Evolutionary conservation across 2,113 vertebrate genomes (phyloP), one percentile per base, ranked within the genome.

Genomic region (Gyps fulvus): DNA sequence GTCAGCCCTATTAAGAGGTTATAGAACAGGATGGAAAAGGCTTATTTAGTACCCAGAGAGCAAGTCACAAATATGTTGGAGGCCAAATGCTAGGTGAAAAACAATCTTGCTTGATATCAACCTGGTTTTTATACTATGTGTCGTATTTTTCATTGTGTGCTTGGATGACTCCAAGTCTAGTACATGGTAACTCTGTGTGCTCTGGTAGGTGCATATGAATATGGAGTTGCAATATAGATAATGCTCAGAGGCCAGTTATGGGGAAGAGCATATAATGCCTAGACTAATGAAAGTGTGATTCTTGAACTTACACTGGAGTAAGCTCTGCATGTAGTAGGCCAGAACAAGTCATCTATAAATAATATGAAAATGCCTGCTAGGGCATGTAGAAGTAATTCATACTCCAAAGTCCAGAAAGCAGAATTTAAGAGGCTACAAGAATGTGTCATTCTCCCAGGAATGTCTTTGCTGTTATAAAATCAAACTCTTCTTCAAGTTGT

Each of bases 321-420:
- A 66, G 36, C 38, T 91, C 84, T 93, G 81, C 76, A 65, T 81
- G 80, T 89, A 81, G 73, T 61, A 67, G 74, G 65, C n/a, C 55
- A 94, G 49, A 92, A 34, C 23, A 50, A 97, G 55, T 81, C 10
- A 82, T 81, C 78, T 87, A n/a, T 90, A 82, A 92, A 62, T 94
- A 82, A 87, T 38, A 71, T 9, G 66, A 49, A 91, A 80, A 97
- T 96, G 52, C 78, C 93, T 93, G 49, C 40, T 34, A 59, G 86
- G 92, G 87, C 26, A 25, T 93, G 67, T 62, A 93, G 87, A 97
- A 96, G 74, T 94, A 97, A 97, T 95, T 97, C 36, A 69, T 86
- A 94, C 22, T 83, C 76, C 78, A 40, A 83, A 90, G n/a, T 95
- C 59, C 80, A 83, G 81, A 95, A 95, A 98, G 45, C 52, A 93